A percentile compares a stretch with the other conserved stretches of the same genome.
Evolutionary conservation across 2,113 vertebrate genomes (phyloP).

Genomic region (Tragelaphus buxtoni): DNA sequence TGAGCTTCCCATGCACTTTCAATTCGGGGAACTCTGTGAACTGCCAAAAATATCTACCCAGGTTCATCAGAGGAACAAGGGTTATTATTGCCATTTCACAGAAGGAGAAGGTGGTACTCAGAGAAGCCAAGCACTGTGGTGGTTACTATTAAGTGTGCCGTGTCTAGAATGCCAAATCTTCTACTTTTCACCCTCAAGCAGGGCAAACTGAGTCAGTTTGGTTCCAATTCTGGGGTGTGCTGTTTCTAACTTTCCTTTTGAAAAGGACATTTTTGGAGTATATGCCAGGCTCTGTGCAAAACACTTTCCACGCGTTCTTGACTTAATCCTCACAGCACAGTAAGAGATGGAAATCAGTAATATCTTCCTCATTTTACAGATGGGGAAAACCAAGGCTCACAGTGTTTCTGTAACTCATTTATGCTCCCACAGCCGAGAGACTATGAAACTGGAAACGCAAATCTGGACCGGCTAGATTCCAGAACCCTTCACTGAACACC

Average conservation of each 20-base stretch:
- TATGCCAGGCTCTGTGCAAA: neutral
- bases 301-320: neutral
- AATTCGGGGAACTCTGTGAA: neutral
- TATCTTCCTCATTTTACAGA: neutral
- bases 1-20: neutral
- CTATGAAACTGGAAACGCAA: neutral
- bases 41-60: neutral
- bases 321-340: neutral
- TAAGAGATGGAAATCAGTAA: neutral
- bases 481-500: neutral
- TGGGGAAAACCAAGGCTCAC: neutral
- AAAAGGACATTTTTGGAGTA: neutral
- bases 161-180: neutral
- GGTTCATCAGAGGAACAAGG: neutral
- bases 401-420: neutral
- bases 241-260: no score
- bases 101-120: neutral
- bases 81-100: neutral
- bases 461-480: neutral
- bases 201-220: no score
- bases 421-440: neutral
- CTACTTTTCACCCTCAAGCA: no score
- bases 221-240: no score
- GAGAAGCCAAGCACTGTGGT: neutral
- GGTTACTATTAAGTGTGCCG: neutral